Conservation (phyloP, 2,888 invertebrate species). For the Drosophila macrospina region DNA sequence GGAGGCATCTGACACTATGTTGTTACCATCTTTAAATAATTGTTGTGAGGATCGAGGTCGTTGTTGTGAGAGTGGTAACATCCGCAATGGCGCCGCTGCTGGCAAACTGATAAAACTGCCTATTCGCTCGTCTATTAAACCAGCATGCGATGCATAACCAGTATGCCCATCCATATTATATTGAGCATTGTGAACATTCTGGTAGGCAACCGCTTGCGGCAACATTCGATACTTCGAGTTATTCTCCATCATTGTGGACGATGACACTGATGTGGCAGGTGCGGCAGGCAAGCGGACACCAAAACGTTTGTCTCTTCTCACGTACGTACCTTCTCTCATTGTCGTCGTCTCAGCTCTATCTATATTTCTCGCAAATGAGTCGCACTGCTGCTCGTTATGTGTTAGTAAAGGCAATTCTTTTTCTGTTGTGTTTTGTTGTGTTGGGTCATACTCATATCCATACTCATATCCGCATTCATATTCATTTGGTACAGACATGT, state of each 20-base stretch:
- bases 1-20: constrained; percentile 24
- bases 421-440: constrained; percentile 17
- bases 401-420: constrained; percentile 80
- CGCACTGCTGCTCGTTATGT: constrained; percentile 28
- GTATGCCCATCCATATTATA: constrained; percentile 51
- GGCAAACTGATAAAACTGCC: constrained; percentile 87
- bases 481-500: constrained; percentile 12
- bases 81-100: constrained; percentile 67
- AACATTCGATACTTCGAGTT: constrained; percentile 66
- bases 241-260: constrained; percentile 26
- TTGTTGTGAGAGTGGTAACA: constrained; percentile 63
- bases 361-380: background rate
- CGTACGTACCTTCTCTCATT: constrained; percentile 78
- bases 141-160: constrained; percentile 73
- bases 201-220: constrained; percentile 62
- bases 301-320: constrained; percentile 54
- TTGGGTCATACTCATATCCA: constrained; percentile 17
- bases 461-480: constrained; percentile 35
- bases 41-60: constrained; percentile 46
- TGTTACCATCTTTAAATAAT: constrained; percentile 64
- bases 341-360: background rate
- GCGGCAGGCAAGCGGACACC: constrained; percentile 76
- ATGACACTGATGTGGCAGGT: constrained; percentile 41
- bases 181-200: constrained; percentile 37
- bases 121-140: constrained; percentile 90